Conservation (phyloP, 2,113 vertebrate genomes). For the Bostrychus sinensis region DNA sequence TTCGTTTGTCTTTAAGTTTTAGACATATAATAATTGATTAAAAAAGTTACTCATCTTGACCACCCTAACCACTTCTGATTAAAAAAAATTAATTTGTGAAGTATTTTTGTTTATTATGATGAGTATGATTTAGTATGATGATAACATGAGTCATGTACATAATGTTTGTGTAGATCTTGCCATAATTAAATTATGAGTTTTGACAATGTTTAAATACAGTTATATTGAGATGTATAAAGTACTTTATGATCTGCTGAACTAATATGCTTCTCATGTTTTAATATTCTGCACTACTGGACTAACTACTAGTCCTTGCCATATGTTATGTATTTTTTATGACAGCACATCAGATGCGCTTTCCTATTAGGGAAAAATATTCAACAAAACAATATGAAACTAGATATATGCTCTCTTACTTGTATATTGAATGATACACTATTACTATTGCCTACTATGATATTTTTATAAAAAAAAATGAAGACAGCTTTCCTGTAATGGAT, state of each 20-base stretch:
- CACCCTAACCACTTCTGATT: no score
- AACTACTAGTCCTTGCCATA: not conserved
- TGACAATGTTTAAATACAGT: not conserved
- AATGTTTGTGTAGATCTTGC: no score
- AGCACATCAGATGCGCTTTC: conserved; percentile 6
- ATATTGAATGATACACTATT: not conserved
- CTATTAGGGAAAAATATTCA: conserved; percentile 6
- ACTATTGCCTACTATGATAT: not conserved
- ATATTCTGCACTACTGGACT: not conserved
- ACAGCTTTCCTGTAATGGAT: not conserved
- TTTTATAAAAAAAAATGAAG: not conserved
- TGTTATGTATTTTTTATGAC: conserved; percentile 24
- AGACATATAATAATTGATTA: no score
- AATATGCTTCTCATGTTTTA: not conserved
- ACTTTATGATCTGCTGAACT: not conserved
- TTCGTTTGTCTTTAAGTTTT: no score
- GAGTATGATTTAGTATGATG: no score
- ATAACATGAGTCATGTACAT: no score
- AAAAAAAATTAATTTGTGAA: no score
- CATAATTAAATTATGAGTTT: no score
- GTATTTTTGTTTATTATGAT: no score
- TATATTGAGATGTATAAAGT: not conserved
- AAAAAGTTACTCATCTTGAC: no score
- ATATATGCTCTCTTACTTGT: not conserved
- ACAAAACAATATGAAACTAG: conserved; percentile 4